Conservation (phyloP, 1,140 invertebrate genomes). For the Paraescarpia echinospica region DNA sequence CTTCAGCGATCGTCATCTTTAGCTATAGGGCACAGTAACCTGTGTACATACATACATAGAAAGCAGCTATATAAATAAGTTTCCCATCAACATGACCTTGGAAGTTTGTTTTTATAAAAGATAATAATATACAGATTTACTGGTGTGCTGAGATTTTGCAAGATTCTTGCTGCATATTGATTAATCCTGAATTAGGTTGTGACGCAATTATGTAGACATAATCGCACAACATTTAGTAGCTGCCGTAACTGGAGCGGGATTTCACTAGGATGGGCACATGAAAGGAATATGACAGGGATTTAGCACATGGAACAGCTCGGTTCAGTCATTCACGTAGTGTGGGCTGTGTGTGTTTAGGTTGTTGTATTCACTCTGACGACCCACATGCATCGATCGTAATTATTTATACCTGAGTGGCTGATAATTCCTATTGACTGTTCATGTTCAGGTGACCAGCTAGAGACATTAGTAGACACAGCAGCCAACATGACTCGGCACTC, state of each 20-base stretch:
- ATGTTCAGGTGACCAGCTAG: background rate
- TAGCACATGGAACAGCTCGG: background rate
- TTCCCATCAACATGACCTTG: background rate
- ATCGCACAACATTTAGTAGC: background rate
- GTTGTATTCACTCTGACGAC: no score
- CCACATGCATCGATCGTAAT: background rate
- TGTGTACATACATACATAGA: no score
- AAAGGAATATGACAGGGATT: background rate
- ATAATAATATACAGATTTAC: background rate
- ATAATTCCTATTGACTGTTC: background rate
- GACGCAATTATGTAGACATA: background rate
- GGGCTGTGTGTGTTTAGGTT: no score
- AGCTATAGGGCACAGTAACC: no score
- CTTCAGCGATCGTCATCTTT: no score
- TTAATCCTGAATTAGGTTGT: background rate
- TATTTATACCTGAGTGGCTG: background rate
- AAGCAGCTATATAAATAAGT: background rate
- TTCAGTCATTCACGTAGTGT: background rate
- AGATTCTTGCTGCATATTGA: constrained; percentile 3
- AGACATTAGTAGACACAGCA: background rate
- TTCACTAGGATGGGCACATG: background rate
- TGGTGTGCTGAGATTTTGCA: background rate
- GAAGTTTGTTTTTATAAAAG: background rate
- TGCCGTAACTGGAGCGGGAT: background rate
- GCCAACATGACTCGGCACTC: background rate